Evolutionary conservation across 1,140 invertebrate genomes (phyloP), one percentile per base, ranked within the genome.

Genomic region (Thaumetopoea pityocampa): DNA sequence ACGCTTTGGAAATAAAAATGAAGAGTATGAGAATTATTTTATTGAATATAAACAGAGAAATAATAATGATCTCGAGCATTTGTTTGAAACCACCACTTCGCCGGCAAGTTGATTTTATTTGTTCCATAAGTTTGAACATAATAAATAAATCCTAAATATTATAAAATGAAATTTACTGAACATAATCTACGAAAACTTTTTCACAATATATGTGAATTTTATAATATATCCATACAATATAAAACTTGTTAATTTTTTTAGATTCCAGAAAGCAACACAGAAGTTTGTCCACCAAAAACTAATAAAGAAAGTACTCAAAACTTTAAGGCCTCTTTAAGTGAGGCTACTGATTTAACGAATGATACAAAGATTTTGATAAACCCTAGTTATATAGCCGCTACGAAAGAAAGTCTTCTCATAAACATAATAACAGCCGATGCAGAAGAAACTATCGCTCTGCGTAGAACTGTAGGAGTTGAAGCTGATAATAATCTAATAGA

Each of bases 211-310:
- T n/a, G n/a, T n/a, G n/a, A n/a, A n/a, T n/a, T n/a, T n/a, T n/a
- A n/a, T n/a, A n/a, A n/a, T n/a, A n/a, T n/a, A n/a, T n/a, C n/a
- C n/a, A n/a, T n/a, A n/a, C n/a, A n/a, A n/a, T n/a, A n/a, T n/a
- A n/a, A n/a, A n/a, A n/a, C n/a, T n/a, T n/a, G n/a, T n/a, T n/a
- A n/a, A n/a, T 34, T 9, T 19, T 64, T 59, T 35, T 35, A 81
- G 77, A 78, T 81, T 46, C 67, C 70, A 15, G 49, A 33, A 47
- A 74, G 64, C 50, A 47, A 72, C 12, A 61, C 69, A 5, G 58
- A 68, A 18, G 32, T 74, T 4, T 77, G 70, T 43, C 35, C 69
- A 17, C 50, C 61, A 35, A 38, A 55, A 10, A 12, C 54, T 9
- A 54, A 26, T 19, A 17, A 5, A 14, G 29, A 38, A 9, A 51